Evolutionary conservation across 1,140 invertebrate genomes (phyloP).

Genomic region (Drosophila varians): DNA sequence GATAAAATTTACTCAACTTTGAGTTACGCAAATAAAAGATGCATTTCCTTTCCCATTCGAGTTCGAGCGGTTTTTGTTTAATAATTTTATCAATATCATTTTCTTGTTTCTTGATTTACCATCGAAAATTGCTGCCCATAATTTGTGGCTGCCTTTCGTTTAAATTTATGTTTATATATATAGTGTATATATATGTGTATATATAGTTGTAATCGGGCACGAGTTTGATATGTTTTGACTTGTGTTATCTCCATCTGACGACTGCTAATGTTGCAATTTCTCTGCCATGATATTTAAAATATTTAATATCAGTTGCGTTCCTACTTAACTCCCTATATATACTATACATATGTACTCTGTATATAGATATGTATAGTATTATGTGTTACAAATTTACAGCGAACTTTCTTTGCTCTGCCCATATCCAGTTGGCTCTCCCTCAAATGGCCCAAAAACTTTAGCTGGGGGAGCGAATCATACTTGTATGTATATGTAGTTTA

Average conservation of each 20-base stretch:
- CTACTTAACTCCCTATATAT: conserved; percentile 65
- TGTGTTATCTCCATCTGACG: conserved; percentile 52
- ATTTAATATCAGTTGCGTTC: conserved; percentile 71
- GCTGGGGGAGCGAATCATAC: conserved; percentile 37
- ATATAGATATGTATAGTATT: conserved; percentile 53
- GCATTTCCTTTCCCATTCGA: conserved; percentile 30
- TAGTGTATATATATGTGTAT: conserved; percentile 45
- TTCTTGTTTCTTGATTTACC: conserved; percentile 6
- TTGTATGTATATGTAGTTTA: conserved; percentile 43
- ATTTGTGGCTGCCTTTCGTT: conserved; percentile 49
- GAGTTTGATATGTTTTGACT: conserved; percentile 83
- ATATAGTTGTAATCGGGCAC: conserved; percentile 76
- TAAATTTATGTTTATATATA: conserved; percentile 10
- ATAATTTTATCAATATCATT: conserved; percentile 26
- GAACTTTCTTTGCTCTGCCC: conserved; percentile 19
- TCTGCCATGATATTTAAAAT: conserved; percentile 68
- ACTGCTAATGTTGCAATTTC: conserved; percentile 16
- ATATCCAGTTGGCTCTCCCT: conserved; percentile 31
- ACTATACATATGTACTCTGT: conserved; percentile 26
- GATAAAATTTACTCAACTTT: conserved; percentile 59
- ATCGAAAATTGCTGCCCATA: conserved; percentile 65
- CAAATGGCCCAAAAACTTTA: conserved; percentile 29
- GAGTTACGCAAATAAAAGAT: conserved; percentile 62
- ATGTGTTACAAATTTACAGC: conserved; percentile 52
- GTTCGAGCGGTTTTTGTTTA: conserved; percentile 17